Evolutionary conservation across 1,140 invertebrate species (phyloP).

Genomic region (Gerris buenoi): DNA sequence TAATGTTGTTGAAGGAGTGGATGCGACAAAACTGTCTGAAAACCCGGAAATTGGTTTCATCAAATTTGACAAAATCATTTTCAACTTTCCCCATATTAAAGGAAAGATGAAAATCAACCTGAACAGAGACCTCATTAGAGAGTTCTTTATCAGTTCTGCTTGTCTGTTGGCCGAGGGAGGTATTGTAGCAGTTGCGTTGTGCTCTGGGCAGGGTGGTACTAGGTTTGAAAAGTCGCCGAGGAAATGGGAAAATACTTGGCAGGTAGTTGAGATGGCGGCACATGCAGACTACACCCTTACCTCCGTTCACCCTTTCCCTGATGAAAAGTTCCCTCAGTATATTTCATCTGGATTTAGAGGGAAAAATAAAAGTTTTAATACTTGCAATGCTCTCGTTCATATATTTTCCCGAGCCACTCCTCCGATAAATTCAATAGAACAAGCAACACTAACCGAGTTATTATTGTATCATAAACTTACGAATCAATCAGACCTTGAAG

Average conservation of each 20-base stretch:
- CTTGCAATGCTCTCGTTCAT: conserved; percentile 34
- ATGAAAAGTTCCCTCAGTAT: conserved; percentile 29
- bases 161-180: conserved; percentile 30
- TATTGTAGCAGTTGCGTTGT: conserved; percentile 37
- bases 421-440: neutral
- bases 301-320: conserved; percentile 32
- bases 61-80: conserved; percentile 38
- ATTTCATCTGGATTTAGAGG: conserved; percentile 37
- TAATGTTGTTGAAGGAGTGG: conserved; percentile 22
- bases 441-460: neutral
- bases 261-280: conserved; percentile 42
- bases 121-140: conserved; percentile 37
- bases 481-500: neutral
- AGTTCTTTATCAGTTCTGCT: conserved; percentile 37
- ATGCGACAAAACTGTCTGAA: conserved; percentile 34
- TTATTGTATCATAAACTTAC: neutral
- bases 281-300: conserved; percentile 35
- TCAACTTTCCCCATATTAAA: conserved; percentile 47
- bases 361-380: conserved; percentile 38
- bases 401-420: conserved; percentile 27
- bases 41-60: conserved; percentile 23
- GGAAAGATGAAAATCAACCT: conserved; percentile 47
- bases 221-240: conserved; percentile 33
- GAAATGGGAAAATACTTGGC: conserved; percentile 45
- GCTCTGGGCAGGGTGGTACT: conserved; percentile 47